A percentile compares a stretch with the other conserved stretches of the same genome.
Evolutionary conservation across 2,797 vertebrate genomes (phyloP).

Genomic region (Okamejei kenojei): DNA sequence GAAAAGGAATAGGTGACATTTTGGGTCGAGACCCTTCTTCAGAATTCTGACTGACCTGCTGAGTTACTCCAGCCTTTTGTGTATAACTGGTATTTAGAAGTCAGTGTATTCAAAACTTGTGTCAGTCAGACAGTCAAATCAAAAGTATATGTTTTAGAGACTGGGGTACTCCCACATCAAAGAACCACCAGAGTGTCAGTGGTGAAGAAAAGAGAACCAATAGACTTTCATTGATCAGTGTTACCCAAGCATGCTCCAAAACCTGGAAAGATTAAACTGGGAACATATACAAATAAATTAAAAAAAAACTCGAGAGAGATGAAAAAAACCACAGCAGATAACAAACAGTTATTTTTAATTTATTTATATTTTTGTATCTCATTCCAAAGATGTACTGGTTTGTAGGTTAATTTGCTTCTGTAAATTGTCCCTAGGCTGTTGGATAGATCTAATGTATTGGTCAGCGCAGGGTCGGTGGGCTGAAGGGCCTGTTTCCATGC

Average conservation of each 20-base stretch:
- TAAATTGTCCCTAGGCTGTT: too few species aligned
- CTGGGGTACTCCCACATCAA: background rate
- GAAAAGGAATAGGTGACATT: too few species aligned
- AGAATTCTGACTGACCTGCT: too few species aligned
- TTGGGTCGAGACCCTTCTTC: too few species aligned
- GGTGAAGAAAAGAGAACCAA: background rate
- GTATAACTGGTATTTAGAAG: background rate
- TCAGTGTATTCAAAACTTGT: background rate
- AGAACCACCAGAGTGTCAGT: background rate
- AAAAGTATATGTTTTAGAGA: background rate
- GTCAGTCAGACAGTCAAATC: background rate
- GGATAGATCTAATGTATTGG: too few species aligned
- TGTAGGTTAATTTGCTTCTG: too few species aligned
- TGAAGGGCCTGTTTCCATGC: too few species aligned
- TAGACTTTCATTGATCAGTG: background rate
- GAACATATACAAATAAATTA: background rate
- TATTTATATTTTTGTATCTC: too few species aligned
- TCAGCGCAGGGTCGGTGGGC: too few species aligned
- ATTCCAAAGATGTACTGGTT: too few species aligned
- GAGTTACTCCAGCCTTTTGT: background rate
- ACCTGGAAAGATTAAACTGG: background rate
- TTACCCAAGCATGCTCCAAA: background rate
- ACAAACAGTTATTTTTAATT: background rate
- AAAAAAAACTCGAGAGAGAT: too few species aligned
- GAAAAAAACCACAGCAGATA: background rate